Base-by-base conservation (phyloP, 2,888 invertebrate species). In the Aricia artaxerxes region DNA sequence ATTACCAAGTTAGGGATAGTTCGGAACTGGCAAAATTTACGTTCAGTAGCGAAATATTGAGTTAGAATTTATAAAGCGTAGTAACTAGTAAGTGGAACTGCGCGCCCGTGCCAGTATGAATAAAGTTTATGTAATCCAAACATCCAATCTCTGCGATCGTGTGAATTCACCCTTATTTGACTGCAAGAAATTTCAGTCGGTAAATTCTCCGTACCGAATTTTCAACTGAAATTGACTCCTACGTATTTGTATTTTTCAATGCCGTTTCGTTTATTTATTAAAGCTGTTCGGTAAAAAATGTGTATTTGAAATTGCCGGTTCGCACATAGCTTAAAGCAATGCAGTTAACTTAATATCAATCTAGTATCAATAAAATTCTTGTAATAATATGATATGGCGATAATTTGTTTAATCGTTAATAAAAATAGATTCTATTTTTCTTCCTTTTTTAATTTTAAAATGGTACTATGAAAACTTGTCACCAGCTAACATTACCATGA, bases 11-110 rank as follows among this genome's bases (percentile, higher is more conserved):
- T 87, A 82, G 82, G 82, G 83, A 84, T 84, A 86, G 87, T 87
- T 85, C 81, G 80, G 82, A 87, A 87, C 84, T 84, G 83, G 82
- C 85, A 83, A 82, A 85, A 86, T 85, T 84, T 84, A 84, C 84
- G 76, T 76, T 76, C 24, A 35, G 76, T 57, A 81, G 80, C 84
- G 82, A 85, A 86, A 86, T 86, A 85, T 84, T 82, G 84, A 80
- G 80, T 82, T 83, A 83, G 82, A 84, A 85, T 85, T 84, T 84
- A 83, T 84, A 84, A 82, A 83, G 83, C 81, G 80, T 77, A 78
- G 80, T 83, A 82, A 80, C 79, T 77, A 78, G 80, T 83, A 82
- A 80, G 78, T 82, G 78, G 82, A 83, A 83, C 82, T 83, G 83
- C 64, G 49, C 31, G 49, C 44, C 35, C 57, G 49, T 53, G 6